These are phyloP conservation scores for Protonibea diacanthus DNA, from an alignment of 2,797 vertebrate genomes.

Conservation along the genomic window DNA sequence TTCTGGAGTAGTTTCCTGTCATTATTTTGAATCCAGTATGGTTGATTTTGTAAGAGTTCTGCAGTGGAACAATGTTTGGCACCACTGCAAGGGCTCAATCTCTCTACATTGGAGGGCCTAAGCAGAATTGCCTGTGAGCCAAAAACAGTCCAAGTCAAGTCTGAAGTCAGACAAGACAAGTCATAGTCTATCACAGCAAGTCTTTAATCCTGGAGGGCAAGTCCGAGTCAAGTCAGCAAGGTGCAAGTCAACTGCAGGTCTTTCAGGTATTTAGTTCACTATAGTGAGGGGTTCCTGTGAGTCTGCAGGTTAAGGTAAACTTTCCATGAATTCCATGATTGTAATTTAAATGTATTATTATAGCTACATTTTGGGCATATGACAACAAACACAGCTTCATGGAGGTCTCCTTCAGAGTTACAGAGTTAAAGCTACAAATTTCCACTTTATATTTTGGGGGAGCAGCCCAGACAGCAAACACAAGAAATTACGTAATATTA, in stretches of 20 bases:
- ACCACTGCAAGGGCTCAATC: not conserved
- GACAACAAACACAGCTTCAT: not conserved
- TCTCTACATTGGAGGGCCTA: not conserved
- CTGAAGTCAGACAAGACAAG: too few species aligned
- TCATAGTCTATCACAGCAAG: too few species aligned
- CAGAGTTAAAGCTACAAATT: slow-evolving; percentile 9
- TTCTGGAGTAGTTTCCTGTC: not conserved
- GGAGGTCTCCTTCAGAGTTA: not conserved
- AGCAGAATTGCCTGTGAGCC: not conserved
- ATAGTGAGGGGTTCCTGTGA: not conserved
- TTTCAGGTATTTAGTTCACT: not conserved
- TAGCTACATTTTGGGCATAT: not conserved
- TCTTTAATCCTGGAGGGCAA: too few species aligned
- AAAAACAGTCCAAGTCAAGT: not conserved
- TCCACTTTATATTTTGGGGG: slow-evolving; percentile 1
- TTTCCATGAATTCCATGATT: not conserved
- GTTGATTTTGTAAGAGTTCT: not conserved
- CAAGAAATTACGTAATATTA: slow-evolving; percentile 19
- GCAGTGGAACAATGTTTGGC: too few species aligned
- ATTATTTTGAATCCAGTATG: not conserved
- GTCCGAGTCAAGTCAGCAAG: not conserved
- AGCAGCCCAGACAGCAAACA: slow-evolving; percentile 1
- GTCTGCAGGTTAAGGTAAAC: not conserved
- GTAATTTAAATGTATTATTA: not conserved
- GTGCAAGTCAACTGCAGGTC: not conserved